Conservation (phyloP, 2,888 invertebrate species). For the Oscheius sp. region DNA sequence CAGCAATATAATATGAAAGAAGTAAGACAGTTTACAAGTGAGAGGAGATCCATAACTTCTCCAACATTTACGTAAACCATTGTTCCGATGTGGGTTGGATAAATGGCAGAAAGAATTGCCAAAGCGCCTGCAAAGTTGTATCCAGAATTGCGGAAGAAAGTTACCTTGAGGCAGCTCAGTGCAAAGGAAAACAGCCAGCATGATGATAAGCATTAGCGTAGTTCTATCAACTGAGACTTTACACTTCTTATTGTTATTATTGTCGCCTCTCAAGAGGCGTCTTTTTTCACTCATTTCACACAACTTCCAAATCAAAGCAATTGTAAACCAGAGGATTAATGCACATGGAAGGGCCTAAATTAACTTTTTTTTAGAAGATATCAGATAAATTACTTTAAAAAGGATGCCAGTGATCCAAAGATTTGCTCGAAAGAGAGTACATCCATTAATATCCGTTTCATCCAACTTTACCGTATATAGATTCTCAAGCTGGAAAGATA, state of each 20-base stretch:
- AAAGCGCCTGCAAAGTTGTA: slow-evolving; percentile 40
- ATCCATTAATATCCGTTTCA: slow-evolving; percentile 53
- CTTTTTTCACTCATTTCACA: slow-evolving; percentile 57
- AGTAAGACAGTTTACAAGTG: slow-evolving; percentile 57
- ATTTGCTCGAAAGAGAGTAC: slow-evolving; percentile 64
- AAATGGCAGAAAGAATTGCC: slow-evolving; percentile 58
- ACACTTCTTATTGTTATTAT: slow-evolving; percentile 26
- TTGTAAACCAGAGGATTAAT: slow-evolving; percentile 57
- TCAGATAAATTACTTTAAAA: slow-evolving; percentile 58
- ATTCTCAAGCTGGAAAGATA: slow-evolving; percentile 37
- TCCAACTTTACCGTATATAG: slow-evolving; percentile 50
- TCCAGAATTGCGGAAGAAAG: not conserved
- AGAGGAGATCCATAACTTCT: slow-evolving; percentile 58
- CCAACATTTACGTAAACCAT: slow-evolving; percentile 59
- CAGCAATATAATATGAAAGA: slow-evolving; percentile 58
- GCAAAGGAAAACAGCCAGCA: slow-evolving; percentile 57
- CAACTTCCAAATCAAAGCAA: slow-evolving; percentile 57
- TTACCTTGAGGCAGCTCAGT: slow-evolving; percentile 60
- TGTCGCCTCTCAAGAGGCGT: slow-evolving; percentile 44
- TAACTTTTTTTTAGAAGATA: not conserved
- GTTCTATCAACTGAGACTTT: slow-evolving; percentile 47
- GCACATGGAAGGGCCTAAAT: slow-evolving; percentile 56
- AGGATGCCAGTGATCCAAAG: slow-evolving; percentile 68
- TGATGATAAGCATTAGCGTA: slow-evolving; percentile 59
- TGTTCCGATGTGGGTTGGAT: slow-evolving; percentile 59